Evolutionary conservation across 1,140 invertebrate species (phyloP).

Genomic region (Coenobita brevimanus): DNA sequence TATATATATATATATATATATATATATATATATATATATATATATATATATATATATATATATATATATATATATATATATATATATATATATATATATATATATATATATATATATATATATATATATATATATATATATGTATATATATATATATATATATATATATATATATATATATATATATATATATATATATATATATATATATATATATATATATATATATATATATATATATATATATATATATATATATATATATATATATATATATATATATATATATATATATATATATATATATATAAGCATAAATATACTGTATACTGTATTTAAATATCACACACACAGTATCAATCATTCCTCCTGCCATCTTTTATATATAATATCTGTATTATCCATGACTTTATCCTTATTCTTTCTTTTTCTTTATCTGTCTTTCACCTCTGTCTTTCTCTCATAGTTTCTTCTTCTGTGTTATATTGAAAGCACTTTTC

Average conservation of each 20-base stretch:
- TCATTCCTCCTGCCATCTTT: too few relatives aligned
- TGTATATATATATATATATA: conserved; percentile 13
- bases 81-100: neutral
- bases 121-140: conserved; percentile 34
- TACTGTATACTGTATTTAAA: neutral
- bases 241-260: neutral
- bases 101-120: neutral
- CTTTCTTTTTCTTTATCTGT: too few relatives aligned
- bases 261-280: neutral
- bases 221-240: conserved; percentile 12
- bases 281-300: conserved; percentile 8
- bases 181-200: conserved; percentile 14
- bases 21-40: conserved; percentile 27
- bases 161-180: neutral
- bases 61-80: conserved; percentile 14
- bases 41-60: conserved; percentile 26
- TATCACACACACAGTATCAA: neutral
- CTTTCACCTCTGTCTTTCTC: too few relatives aligned
- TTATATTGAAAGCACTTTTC: too few relatives aligned
- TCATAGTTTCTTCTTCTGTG: too few relatives aligned
- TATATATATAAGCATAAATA: neutral
- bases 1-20: conserved; percentile 9
- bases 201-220: conserved; percentile 21
- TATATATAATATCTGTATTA: too few relatives aligned
- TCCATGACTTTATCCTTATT: too few relatives aligned